Conservation (phyloP, 2,797 vertebrate species). For the Aulostomus chinensis region DNA sequence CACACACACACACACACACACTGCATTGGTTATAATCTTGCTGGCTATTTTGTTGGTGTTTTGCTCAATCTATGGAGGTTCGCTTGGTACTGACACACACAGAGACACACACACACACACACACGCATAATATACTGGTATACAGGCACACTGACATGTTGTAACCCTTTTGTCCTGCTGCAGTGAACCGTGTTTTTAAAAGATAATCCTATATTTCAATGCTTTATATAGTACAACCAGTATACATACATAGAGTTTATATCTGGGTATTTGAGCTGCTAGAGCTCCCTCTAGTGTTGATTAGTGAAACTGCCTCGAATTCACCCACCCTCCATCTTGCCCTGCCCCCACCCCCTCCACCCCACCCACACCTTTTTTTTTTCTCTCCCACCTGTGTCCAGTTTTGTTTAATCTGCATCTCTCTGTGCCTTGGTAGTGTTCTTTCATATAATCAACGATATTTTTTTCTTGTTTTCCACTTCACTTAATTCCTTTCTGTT, state of each 20-base stretch:
- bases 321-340: conserved; percentile 31
- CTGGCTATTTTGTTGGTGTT: conserved; percentile 58
- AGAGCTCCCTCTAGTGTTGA: conserved; percentile 72
- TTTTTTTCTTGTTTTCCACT: conserved; percentile 22
- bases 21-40: conserved; percentile 42
- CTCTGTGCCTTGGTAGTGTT: conserved; percentile 76
- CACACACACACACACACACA: conserved; percentile 11
- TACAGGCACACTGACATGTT: conserved; percentile 60
- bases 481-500: conserved; percentile 9
- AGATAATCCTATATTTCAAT: conserved; percentile 75
- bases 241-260: conserved; percentile 68
- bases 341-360: too few species aligned
- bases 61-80: conserved; percentile 43
- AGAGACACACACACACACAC: conserved; percentile 26
- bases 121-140: conserved; percentile 28
- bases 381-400: conserved; percentile 24
- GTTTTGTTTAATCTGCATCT: conserved; percentile 64
- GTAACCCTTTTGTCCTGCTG: conserved; percentile 71
- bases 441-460: conserved; percentile 33
- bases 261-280: conserved; percentile 70
- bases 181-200: conserved; percentile 75
- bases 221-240: conserved; percentile 72
- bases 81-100: conserved; percentile 42
- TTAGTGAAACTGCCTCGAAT: conserved; percentile 69
- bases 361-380: conserved; percentile 16